A percentile compares a stretch with the other conserved stretches of the same genome.
Evolutionary conservation across 2,888 invertebrate species (phyloP).

Genomic region (Pteria penguin): DNA sequence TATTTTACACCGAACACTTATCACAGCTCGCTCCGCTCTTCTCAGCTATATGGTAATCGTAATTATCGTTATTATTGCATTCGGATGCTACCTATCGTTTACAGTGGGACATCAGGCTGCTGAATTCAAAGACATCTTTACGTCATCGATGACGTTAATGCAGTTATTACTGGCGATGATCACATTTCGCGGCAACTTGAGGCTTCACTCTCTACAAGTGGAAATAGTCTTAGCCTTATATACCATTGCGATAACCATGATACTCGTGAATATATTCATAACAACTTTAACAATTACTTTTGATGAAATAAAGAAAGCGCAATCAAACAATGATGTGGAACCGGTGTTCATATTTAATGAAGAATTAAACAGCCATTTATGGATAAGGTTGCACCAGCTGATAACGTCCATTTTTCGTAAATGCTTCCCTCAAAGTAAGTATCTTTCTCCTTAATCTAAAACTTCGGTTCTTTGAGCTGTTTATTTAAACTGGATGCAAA

Average conservation of each 20-base stretch:
- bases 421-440: constrained; percentile 1
- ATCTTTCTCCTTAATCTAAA: too few relatives aligned
- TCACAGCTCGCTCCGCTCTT: constrained; percentile 32
- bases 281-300: constrained; percentile 18
- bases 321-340: background rate
- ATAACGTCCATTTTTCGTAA: background rate
- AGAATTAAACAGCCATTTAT: constrained; percentile 37
- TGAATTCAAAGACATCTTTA: constrained; percentile 25
- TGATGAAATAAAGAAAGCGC: background rate
- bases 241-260: constrained; percentile 28
- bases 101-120: constrained; percentile 30
- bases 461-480: too few relatives aligned
- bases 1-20: constrained; percentile 46
- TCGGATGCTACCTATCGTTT: constrained; percentile 43
- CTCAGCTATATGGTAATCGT: constrained; percentile 33
- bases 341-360: constrained; percentile 9
- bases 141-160: constrained; percentile 27
- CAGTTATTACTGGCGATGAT: constrained; percentile 30
- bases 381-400: constrained; percentile 18
- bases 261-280: constrained; percentile 35
- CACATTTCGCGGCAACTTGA: constrained; percentile 23
- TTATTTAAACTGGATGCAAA: too few relatives aligned
- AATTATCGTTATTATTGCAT: constrained; percentile 37
- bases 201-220: constrained; percentile 8
- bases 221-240: constrained; percentile 32